These are phyloP conservation scores for Cherax destructor DNA, from an alignment of 1,140 invertebrate species.

Conservation along the genomic window DNA sequence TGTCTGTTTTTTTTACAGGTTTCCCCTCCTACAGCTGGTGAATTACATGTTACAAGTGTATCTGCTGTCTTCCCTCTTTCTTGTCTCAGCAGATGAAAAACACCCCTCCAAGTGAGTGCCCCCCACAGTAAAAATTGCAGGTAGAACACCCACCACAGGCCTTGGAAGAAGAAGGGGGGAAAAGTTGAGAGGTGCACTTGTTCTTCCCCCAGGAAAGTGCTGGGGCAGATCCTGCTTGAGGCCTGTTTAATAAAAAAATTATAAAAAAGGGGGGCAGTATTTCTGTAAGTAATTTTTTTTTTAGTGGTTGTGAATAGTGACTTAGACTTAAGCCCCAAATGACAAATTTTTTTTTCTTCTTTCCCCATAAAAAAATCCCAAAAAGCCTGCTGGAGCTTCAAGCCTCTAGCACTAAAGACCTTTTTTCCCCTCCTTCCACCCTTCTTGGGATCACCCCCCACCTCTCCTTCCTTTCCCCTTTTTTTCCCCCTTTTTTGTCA, in stretches of 20 bases:
- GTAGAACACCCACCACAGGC: conserved; percentile 82
- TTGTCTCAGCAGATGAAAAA: conserved; percentile 87
- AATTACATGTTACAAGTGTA: conserved; percentile 92
- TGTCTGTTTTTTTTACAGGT: conserved; percentile 34
- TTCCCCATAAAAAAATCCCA: no score
- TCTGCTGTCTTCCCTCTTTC: conserved; percentile 92
- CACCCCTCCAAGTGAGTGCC: conserved; percentile 75
- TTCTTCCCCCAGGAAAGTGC: conserved; percentile 94
- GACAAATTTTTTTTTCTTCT: no score
- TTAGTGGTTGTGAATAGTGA: background rate
- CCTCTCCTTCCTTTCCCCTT: no score
- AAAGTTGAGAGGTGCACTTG: conserved; percentile 91
- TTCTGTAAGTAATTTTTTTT: conserved; percentile 7
- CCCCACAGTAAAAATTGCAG: conserved; percentile 62
- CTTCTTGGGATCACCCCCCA: no score
- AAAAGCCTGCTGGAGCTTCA: no score
- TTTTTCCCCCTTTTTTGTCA: no score
- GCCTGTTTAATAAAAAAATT: conserved; percentile 86
- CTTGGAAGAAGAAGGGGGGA: conserved; percentile 90
- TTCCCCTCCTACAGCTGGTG: conserved; percentile 89
- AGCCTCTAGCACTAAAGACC: no score
- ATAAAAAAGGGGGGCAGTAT: conserved; percentile 77
- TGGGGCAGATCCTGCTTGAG: conserved; percentile 95
- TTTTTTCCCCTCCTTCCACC: no score
- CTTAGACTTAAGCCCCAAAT: no score